Evolutionary conservation across 2,113 vertebrate genomes (phyloP).

Genomic region (Scortum barcoo): DNA sequence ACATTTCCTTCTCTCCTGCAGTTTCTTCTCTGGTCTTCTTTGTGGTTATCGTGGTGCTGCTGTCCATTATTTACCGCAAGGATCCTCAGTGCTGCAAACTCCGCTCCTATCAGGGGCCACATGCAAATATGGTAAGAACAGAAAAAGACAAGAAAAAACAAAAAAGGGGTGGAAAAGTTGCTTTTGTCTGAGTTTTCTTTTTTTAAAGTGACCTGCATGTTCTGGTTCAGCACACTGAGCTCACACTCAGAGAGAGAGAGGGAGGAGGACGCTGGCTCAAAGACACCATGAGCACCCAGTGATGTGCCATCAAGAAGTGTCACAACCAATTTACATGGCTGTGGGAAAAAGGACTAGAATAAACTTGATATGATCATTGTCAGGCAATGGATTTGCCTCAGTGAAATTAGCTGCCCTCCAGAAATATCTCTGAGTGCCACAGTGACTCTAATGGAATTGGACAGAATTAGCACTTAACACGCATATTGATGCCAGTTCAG

Average conservation of each 20-base stretch:
- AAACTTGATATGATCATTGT: constrained; percentile 68
- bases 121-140: constrained; percentile 79
- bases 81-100: constrained; percentile 87
- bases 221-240: constrained; percentile 31
- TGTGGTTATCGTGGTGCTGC: constrained; percentile 83
- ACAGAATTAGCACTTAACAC: constrained; percentile 48
- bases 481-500: constrained; percentile 43
- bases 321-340: constrained; percentile 64
- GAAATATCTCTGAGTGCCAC: constrained; percentile 51
- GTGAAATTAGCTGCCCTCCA: constrained; percentile 48
- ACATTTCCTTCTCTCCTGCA: constrained; percentile 39
- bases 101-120: constrained; percentile 84
- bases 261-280: background rate
- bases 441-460: constrained; percentile 58
- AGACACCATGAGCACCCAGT: constrained; percentile 28
- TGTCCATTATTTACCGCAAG: constrained; percentile 86
- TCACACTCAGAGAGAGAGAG: constrained; percentile 2
- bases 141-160: background rate
- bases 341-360: constrained; percentile 53
- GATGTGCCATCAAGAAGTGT: constrained; percentile 45
- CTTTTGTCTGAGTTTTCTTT: constrained; percentile 27
- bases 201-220: constrained; percentile 22
- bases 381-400: constrained; percentile 54
- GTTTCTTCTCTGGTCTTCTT: constrained; percentile 87
- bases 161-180: background rate